These are phyloP conservation scores for Heliconius himera DNA, from an alignment of 1,140 invertebrate species.

Conservation along the genomic window DNA sequence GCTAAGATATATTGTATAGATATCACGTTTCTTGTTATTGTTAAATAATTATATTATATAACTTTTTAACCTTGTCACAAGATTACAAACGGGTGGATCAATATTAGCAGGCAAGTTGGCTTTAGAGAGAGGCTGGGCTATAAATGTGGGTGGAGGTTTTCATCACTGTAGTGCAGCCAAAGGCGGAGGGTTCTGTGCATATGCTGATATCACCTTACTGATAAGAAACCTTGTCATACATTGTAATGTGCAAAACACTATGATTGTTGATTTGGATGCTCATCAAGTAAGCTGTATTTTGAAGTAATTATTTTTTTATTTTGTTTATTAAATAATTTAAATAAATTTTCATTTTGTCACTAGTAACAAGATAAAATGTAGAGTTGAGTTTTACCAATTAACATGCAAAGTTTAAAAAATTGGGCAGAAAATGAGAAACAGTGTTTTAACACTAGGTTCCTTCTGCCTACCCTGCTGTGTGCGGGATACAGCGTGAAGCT, in stretches of 20 bases:
- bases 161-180: slow-evolving; percentile 89
- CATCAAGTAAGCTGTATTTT: slow-evolving; percentile 81
- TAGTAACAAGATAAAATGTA: background rate
- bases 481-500: no score
- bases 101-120: slow-evolving; percentile 91
- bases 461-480: no score
- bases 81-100: slow-evolving; percentile 91
- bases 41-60: background rate
- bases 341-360: background rate
- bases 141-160: slow-evolving; percentile 95
- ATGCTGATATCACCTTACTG: slow-evolving; percentile 92
- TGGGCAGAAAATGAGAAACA: no score
- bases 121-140: slow-evolving; percentile 90
- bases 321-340: background rate
- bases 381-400: no score
- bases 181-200: slow-evolving; percentile 94
- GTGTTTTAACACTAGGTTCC: no score
- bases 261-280: slow-evolving; percentile 95
- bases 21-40: no score
- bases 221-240: slow-evolving; percentile 85
- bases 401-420: no score
- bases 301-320: background rate
- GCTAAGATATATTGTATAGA: no score
- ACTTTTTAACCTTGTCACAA: slow-evolving; percentile 43
- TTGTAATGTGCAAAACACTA: slow-evolving; percentile 84